A percentile compares a stretch with the other conserved stretches of the same genome.
phyloP scores from a whole-genome alignment of 2,113 vertebrate genomes.

The Dipodomys ordii region DNA sequence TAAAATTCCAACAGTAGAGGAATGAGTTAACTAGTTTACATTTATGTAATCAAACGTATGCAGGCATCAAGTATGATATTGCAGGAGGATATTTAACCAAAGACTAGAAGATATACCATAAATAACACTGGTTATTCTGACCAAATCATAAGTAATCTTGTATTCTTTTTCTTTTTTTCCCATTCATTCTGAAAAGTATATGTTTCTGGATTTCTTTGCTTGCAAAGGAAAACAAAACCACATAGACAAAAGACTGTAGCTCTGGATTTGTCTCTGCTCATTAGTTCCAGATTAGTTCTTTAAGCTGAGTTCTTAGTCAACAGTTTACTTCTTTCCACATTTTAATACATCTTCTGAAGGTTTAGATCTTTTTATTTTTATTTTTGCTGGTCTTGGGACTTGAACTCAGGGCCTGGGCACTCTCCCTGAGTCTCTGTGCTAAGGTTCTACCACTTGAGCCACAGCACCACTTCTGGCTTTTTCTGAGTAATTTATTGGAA shows the following conservation, averaged over 20 bases:
- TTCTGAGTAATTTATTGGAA: too few relatives aligned
- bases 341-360: too few relatives aligned
- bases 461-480: too few relatives aligned
- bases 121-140: background rate
- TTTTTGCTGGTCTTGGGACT: too few relatives aligned
- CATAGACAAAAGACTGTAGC: background rate
- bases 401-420: too few relatives aligned
- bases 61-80: slow-evolving; percentile 9
- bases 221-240: background rate
- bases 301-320: background rate
- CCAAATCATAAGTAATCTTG: background rate
- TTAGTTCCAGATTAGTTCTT: background rate
- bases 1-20: background rate
- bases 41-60: slow-evolving; percentile 34
- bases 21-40: background rate
- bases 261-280: background rate
- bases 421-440: too few relatives aligned
- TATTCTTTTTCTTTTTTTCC: background rate
- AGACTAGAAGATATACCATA: background rate
- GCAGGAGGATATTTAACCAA: slow-evolving; percentile 25
- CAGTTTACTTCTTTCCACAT: too few relatives aligned
- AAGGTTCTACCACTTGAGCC: too few relatives aligned
- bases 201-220: background rate
- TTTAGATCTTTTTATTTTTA: too few relatives aligned
- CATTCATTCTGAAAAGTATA: too few relatives aligned